phyloP scores from a whole-genome alignment of 2,888 invertebrate species.

The Cremastobaeus sp. region DNA sequence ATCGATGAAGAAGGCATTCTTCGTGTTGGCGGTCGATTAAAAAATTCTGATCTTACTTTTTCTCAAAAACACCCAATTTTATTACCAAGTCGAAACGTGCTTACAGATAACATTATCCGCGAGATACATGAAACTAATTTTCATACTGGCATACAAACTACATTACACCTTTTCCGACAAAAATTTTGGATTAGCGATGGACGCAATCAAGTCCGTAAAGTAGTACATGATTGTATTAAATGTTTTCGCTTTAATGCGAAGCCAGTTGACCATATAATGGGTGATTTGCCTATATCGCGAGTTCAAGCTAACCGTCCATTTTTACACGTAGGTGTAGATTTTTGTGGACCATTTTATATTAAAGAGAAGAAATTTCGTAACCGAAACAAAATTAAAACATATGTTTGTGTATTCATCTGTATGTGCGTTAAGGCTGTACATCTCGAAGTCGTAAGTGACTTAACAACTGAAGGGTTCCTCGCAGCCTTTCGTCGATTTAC shows the following conservation, averaged over 20 bases:
- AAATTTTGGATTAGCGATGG: no score
- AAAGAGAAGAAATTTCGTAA: slow-evolving; percentile 14
- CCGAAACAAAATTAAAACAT: background rate
- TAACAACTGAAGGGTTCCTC: slow-evolving; percentile 1
- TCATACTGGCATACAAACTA: slow-evolving; percentile 47
- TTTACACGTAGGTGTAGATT: no score
- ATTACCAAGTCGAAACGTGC: slow-evolving; percentile 25
- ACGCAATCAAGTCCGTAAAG: no score
- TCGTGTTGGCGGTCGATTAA: slow-evolving; percentile 53
- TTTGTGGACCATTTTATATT: slow-evolving; percentile 18
- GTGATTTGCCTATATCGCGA: background rate
- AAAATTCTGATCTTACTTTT: slow-evolving; percentile 22
- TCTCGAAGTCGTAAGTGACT: slow-evolving; percentile 5
- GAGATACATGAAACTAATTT: slow-evolving; percentile 18
- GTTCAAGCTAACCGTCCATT: no score
- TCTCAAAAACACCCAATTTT: slow-evolving; percentile 47
- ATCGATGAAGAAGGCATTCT: background rate
- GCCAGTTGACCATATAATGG: background rate
- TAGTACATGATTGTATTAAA: no score
- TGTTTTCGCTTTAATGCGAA: slow-evolving; percentile 31
- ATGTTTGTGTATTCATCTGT: slow-evolving; percentile 12
- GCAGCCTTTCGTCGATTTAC: background rate
- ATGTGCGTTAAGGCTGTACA: slow-evolving; percentile 7
- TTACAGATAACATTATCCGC: slow-evolving; percentile 39
- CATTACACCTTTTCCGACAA: no score